Percentiles rank a stretch among this genome's conserved stretches.
Conservation (phyloP, 1,140 invertebrate species). For the Ptiloglossa arizonensis region DNA sequence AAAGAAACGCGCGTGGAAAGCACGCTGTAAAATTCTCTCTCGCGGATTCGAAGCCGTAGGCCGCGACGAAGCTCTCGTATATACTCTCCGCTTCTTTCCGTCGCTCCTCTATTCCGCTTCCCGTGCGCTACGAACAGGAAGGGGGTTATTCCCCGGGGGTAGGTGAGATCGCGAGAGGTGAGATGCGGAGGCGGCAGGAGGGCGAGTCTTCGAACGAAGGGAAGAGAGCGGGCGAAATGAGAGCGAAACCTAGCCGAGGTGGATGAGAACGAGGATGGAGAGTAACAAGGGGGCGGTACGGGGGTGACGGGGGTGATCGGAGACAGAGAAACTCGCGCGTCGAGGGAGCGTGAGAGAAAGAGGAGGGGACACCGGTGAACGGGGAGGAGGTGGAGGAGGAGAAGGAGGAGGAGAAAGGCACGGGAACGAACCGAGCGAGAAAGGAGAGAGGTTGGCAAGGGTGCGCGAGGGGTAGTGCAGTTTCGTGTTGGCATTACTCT, state of each 20-base stretch:
- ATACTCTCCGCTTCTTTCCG: constrained; percentile 46
- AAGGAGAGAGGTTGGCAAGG: constrained; percentile 67
- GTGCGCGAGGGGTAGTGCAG: constrained; percentile 81
- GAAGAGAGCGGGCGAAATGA: constrained; percentile 19
- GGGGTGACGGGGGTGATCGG: too few species aligned
- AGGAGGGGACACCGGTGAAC: background rate
- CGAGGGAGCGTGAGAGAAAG: background rate
- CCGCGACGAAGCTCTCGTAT: constrained; percentile 45
- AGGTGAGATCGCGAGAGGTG: constrained; percentile 74
- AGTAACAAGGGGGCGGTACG: background rate
- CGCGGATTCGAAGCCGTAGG: constrained; percentile 44
- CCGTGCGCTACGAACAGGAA: constrained; percentile 41
- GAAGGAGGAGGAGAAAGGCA: constrained; percentile 33
- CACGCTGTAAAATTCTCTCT: constrained; percentile 49
- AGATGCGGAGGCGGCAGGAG: constrained; percentile 66
- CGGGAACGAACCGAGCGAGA: constrained; percentile 58
- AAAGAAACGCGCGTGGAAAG: constrained; percentile 14
- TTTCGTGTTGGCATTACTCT: constrained; percentile 83
- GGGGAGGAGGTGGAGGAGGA: constrained; percentile 28
- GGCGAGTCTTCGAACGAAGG: constrained; percentile 63
- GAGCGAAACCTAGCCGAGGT: background rate
- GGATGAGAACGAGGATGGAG: constrained; percentile 18
- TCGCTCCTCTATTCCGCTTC: constrained; percentile 56
- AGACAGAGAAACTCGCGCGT: background rate
- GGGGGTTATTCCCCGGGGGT: constrained; percentile 76